These are phyloP conservation scores for Chaenodraco wilsoni DNA, from an alignment of 2,797 vertebrate species.

Conservation along the genomic window DNA sequence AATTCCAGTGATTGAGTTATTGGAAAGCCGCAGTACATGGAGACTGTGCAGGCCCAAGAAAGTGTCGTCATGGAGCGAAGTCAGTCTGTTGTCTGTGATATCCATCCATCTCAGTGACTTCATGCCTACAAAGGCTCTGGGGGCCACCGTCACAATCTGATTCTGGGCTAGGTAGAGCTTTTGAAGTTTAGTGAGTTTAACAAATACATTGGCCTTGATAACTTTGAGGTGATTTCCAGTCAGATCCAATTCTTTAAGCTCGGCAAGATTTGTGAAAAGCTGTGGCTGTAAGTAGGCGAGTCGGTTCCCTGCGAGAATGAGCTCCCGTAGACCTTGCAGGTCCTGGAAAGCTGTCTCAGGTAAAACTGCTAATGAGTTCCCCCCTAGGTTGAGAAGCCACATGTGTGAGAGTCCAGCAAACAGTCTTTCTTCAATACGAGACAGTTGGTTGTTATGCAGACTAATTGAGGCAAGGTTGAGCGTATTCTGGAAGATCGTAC, in stretches of 20 bases:
- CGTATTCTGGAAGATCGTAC: constrained; percentile 87
- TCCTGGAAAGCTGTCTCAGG: constrained; percentile 90
- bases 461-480: constrained; percentile 90
- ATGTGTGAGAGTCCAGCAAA: constrained; percentile 91
- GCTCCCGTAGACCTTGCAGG: constrained; percentile 88
- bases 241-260: constrained; percentile 94
- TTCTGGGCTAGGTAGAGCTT: constrained; percentile 96
- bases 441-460: constrained; percentile 91
- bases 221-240: constrained; percentile 90
- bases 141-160: constrained; percentile 88
- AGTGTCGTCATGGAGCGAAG: constrained; percentile 88
- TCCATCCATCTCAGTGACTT: constrained; percentile 95
- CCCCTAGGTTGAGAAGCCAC: constrained; percentile 95
- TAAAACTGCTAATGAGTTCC: constrained; percentile 91
- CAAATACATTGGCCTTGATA: constrained; percentile 91
- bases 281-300: constrained; percentile 92
- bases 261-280: constrained; percentile 89
- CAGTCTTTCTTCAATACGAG: constrained; percentile 90
- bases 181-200: constrained; percentile 90
- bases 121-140: constrained; percentile 92
- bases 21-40: constrained; percentile 92
- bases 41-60: constrained; percentile 91
- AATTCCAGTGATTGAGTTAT: constrained; percentile 88
- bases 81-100: constrained; percentile 92
- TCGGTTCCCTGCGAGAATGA: constrained; percentile 93